Percentiles rank a stretch among this genome's conserved stretches.
Evolutionary conservation across 2,797 vertebrate species (phyloP).

Genomic region (Holocentrus rufus): DNA sequence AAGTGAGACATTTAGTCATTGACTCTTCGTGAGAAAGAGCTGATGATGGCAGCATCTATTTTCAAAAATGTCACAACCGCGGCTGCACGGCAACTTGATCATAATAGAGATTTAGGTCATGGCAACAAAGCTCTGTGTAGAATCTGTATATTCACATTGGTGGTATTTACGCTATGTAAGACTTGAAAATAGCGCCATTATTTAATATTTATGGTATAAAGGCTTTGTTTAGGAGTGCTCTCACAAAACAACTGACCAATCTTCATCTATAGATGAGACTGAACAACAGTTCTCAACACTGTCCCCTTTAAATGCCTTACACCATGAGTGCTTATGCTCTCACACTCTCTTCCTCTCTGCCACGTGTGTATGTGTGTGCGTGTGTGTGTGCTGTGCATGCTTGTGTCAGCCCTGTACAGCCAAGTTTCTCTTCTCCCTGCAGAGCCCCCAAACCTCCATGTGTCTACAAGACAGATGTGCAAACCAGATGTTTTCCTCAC

Average conservation of each 20-base stretch:
- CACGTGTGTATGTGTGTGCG: conserved; percentile 50
- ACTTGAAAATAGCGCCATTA: no score
- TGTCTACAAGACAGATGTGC: conserved; percentile 73
- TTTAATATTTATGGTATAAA: no score
- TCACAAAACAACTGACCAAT: no score
- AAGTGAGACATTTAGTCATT: conserved; percentile 60
- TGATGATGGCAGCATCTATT: conserved; percentile 25
- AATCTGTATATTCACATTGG: no score
- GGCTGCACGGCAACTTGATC: neutral
- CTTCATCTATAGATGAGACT: no score
- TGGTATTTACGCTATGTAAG: no score
- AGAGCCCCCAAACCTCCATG: conserved; percentile 43
- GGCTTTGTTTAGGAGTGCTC: no score
- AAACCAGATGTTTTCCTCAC: conserved; percentile 73
- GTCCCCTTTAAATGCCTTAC: conserved; percentile 1
- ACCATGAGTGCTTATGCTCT: conserved; percentile 5
- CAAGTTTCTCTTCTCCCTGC: conserved; percentile 54
- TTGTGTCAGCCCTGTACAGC: conserved; percentile 27
- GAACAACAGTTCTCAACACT: neutral
- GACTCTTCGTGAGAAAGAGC: neutral
- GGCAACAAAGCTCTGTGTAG: no score
- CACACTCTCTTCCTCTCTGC: conserved; percentile 22
- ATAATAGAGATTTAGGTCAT: no score
- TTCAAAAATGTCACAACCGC: conserved; percentile 9
- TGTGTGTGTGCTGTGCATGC: conserved; percentile 1